Evolutionary conservation across 2,888 invertebrate genomes (phyloP), one percentile per base, ranked within the genome.

Genomic region (Diplolepis rosae): DNA sequence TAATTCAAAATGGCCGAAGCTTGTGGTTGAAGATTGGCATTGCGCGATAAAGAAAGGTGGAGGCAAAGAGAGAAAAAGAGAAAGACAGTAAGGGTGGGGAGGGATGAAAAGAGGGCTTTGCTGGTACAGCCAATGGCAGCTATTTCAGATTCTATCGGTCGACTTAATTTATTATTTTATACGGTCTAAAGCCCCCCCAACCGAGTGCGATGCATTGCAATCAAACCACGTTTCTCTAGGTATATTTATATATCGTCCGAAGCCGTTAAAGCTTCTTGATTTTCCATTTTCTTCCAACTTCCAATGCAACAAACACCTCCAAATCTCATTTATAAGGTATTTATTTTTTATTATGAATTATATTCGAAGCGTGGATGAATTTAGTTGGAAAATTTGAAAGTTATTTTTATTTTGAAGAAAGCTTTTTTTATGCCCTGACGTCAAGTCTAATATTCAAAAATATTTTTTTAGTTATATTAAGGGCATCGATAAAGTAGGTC

Each of bases 1-100:
- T 80, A 81, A 84, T 85, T 84, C 84, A 85, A 85, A 83, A 85
- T 85, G 84, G 85, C 84, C 77, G 82, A 76, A 73, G 69, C 65
- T 76, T 76, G 75, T 68, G 71, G 68, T 73, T 75, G 78, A 77
- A 84, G 84, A 84, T 85, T 84, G 77, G 75, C 73, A 78, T 80
- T 80, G 75, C 75, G 72, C 75, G 79, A 79, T 79, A 79, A 78
- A 78, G 71, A 61, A 69, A 70, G 69, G 66, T 68, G 56, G 61
- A 72, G 61, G 69, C 65, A 69, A 51, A 67, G 52, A 45, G 42
- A 52, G 30, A n/a, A 30, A 66, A 11, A 4, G 15, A 45, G 18
- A 28, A 6, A 45, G 24, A 28, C n/a, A 39, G 11, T 11, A 2
- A 22, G 27, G 15, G 50, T 0, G 50, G 39, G 22, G 35, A 22